Evolutionary conservation across 1,140 invertebrate species (phyloP), one percentile per base, ranked within the genome.

Genomic region (Cyclargus thomasi): DNA sequence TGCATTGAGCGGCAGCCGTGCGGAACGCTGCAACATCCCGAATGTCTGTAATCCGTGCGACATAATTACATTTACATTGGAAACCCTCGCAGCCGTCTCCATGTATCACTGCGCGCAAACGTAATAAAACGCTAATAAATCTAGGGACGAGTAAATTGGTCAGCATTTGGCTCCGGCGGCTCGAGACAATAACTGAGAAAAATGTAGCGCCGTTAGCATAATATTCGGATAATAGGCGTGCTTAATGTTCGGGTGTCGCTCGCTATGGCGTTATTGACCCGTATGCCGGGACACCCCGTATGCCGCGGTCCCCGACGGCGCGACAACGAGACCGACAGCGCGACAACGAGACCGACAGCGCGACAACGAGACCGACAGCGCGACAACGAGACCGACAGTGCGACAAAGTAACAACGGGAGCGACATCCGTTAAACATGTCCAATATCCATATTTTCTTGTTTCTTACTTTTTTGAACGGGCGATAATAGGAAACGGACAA

Each of bases 161-260:
- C 55, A 59, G 55, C 55, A 20, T 59, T 59, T 59, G 55, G 55
- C 55, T 18, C 20, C 17, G 55, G 55, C 10, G 11, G n/a, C 18
- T 59, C 17, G 18, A 59, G 20, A 59, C 55, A 59, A 59, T 59
- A 59, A 59, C 55, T 20, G 55, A 59, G 55, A 59, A 59, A 59
- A 59, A 59, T 59, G 55, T 59, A 21, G 20, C 53, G 53, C 55
- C 21, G 55, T 59, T 59, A 59, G 55, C 55, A 59, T 59, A 59
- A 59, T 59, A 59, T 59, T 59, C 55, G 55, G 55, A 59, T 59
- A 59, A 59, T 59, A 59, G 55, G 18, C 55, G 55, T 11, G 18
- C 55, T 59, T 59, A 59, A 59, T 59, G 55, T 59, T 22, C 55
- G 55, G 55, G 20, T 18, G 10, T 22, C 55, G 18, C 55, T 59